Evolutionary conservation across 1,140 invertebrate species (phyloP), one percentile per base, ranked within the genome.

Genomic region (Drosophila gunungcola): DNA sequence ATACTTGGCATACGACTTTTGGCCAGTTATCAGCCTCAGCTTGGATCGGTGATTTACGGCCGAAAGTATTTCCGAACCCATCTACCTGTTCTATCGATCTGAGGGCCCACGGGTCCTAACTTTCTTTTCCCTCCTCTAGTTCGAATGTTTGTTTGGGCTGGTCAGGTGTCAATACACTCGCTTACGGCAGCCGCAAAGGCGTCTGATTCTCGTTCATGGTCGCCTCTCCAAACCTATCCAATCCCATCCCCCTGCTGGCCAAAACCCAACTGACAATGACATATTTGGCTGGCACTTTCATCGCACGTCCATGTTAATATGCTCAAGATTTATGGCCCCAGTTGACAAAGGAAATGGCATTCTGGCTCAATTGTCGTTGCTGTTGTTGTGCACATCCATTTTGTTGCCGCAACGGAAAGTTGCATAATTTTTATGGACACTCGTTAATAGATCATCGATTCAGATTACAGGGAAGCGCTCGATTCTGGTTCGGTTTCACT

Each of bases 291-390:
- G 77, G 80, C 80, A 88, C 85, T 89, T 88, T 89, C 84, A 89
- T 80, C 84, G 84, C 73, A 88, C 84, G 77, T 88, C 85, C 84
- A 88, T 89, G 84, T 88, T 88, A 88, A 88, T 88, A 88, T 90
- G 84, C 58, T 60, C 48, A 80, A 79, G 84, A 89, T 89, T 89
- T 89, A 89, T 89, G 73, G 77, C 78, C 65, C 46, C 55, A 61
- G 60, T 16, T 83, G 80, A 76, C 84, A 88, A 83, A 88, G 83
- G 83, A 88, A 88, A 88, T 88, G 79, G 83, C 84, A 88, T 80
- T 88, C 84, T 65, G 56, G 57, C 63, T 69, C 78, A 65, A 65
- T 63, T 63, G 56, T 49, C 34, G 53, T 54, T 67, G 48, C 38
- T 29, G 42, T 51, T 61, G 48, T 43, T 43, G 62, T 58, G 52